A percentile compares a stretch with the other conserved stretches of the same genome.
These are phyloP conservation scores for Meloe dianella DNA, from an alignment of 2,888 invertebrate species.

Conservation along the genomic window DNA sequence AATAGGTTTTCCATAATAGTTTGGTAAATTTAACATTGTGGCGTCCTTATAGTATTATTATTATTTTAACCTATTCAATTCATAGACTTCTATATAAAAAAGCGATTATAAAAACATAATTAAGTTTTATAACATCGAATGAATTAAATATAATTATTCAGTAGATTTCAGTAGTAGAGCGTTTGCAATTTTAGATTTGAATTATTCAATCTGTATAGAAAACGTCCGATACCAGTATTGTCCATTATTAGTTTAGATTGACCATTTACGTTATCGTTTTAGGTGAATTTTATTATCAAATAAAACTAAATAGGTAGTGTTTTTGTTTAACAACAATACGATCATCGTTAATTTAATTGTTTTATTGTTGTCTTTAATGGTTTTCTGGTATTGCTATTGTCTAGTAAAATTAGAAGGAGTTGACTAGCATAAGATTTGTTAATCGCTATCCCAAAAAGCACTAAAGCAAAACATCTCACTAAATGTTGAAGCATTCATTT, in stretches of 20 bases:
- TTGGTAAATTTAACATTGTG: neutral
- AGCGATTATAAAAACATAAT: neutral
- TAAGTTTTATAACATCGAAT: too few species aligned
- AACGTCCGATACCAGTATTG: too few species aligned
- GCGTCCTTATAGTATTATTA: neutral
- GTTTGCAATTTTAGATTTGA: too few species aligned
- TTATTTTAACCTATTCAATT: neutral
- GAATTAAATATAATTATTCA: too few species aligned
- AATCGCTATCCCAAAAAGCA: slow-evolving; percentile 41
- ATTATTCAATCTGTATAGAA: too few species aligned
- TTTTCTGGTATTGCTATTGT: slow-evolving; percentile 31
- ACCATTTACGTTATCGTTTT: neutral
- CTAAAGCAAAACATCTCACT: slow-evolving; percentile 46
- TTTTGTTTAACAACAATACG: slow-evolving; percentile 10
- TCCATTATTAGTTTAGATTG: neutral
- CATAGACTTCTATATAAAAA: too few species aligned
- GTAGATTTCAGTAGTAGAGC: too few species aligned
- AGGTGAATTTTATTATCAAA: neutral
- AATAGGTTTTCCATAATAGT: neutral
- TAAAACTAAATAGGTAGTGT: neutral
- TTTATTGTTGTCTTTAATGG: slow-evolving; percentile 29
- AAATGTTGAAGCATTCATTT: slow-evolving; percentile 46
- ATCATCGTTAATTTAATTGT: slow-evolving; percentile 19
- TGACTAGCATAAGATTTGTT: slow-evolving; percentile 45
- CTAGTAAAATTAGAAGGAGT: slow-evolving; percentile 33